Conservation (phyloP, 2,113 vertebrate genomes). For the Nesoenas mayeri region DNA sequence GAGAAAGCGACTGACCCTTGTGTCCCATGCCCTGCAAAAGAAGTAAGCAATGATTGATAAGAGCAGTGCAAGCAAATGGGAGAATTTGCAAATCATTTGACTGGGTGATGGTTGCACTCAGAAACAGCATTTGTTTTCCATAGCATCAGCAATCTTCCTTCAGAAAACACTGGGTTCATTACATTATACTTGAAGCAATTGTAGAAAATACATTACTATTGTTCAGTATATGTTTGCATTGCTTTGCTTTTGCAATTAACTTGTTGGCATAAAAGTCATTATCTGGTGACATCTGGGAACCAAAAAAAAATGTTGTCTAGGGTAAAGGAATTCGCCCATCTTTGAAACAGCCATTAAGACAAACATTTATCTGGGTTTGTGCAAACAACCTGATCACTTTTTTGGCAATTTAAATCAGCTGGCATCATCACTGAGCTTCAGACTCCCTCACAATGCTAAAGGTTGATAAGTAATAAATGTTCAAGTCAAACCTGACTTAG, state of each 20-base stretch:
- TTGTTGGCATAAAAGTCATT: constrained; percentile 71
- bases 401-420: constrained; percentile 60
- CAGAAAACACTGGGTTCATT: constrained; percentile 22
- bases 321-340: constrained; percentile 42
- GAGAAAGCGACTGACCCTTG: fast-evolving
- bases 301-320: constrained; percentile 6
- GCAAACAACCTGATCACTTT: constrained; percentile 46
- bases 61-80: not conserved
- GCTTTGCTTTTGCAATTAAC: constrained; percentile 77
- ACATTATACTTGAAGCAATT: constrained; percentile 58
- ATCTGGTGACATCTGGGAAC: constrained; percentile 64
- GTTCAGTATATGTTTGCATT: constrained; percentile 53
- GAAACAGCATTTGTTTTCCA: not conserved
- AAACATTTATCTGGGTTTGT: constrained; percentile 50
- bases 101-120: not conserved
- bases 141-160: constrained; percentile 2
- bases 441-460: not conserved
- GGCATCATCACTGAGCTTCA: not conserved
- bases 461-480: constrained; percentile 62
- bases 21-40: not conserved
- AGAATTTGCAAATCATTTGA: not conserved
- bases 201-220: constrained; percentile 17
- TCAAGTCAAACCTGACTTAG: constrained; percentile 53
- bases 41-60: not conserved
- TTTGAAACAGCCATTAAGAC: constrained; percentile 63